Evolutionary conservation across 2,797 vertebrate species (phyloP), one percentile per base, ranked within the genome.

Genomic region (Trichosurus vulpecula): DNA sequence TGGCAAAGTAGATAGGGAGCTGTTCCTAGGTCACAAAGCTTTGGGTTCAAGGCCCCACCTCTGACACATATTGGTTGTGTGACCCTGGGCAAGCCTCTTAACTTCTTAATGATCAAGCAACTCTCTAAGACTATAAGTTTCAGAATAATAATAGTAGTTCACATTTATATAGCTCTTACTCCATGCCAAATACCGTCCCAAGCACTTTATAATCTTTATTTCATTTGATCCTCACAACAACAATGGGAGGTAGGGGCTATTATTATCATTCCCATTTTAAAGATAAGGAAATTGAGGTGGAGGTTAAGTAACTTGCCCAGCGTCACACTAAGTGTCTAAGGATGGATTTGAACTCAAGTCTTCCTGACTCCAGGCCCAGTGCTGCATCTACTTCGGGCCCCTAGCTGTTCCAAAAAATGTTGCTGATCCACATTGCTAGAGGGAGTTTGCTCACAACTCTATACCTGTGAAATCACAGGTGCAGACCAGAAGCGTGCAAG

Each of bases 71-170:
- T 25, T 5, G 25, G 55, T 22, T 91, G 12, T 54, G 90, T 90
- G 58, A 89, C 1, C 54, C 56, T 51, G 35, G 66, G 16, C 51
- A 31, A 51, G 30, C 10, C 81, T 55, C 29, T 13, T 58, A 58
- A 61, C n/a, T 74, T 74, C 66, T 41, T 19, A 74, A 74, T 9
- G n/a, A 41, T 74, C 52, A 91, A 31, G 41, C 11, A 90, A 81
- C 54, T 92, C 91, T 53, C 56, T 61, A 90, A 61, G 57, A 54
- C 52, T 66, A 94, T 81, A n/a, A 54, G 57, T 51, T 52, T 91
- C 30, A 55, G 11, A 81, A 81, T 2, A 16, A 16, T 66, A 81
- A 22, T 3, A 81, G 81, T 31, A 81, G 2, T 8, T 81, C 14
- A 41, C 66, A 41, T 74, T 81, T 81, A 81, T 25, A 81, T 27